Percentiles rank a stretch among this genome's conserved stretches.
Evolutionary conservation across 2,113 vertebrate species (phyloP).

Genomic region (Antennarius striatus): DNA sequence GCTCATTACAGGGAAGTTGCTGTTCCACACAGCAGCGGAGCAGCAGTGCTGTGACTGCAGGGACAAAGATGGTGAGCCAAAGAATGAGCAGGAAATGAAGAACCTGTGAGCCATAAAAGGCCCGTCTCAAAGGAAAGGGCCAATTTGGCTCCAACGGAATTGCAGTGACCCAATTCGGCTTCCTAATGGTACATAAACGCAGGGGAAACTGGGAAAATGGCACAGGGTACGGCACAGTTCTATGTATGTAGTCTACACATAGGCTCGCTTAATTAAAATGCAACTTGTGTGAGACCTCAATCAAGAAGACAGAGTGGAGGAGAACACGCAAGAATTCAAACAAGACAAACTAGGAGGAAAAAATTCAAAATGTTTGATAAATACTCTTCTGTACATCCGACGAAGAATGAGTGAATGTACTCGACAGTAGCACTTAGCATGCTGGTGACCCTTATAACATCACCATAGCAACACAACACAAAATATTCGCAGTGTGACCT

Average conservation of each 20-base stretch:
- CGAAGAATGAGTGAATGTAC: too few species aligned
- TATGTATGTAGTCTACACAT: slow-evolving; percentile 34
- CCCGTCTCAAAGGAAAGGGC: slow-evolving; percentile 72
- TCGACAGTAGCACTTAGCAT: too few species aligned
- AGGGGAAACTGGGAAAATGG: slow-evolving; percentile 64
- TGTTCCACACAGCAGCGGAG: slow-evolving; percentile 42
- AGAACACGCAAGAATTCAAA: neutral
- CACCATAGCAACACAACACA: too few species aligned
- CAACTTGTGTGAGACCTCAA: slow-evolving; percentile 41
- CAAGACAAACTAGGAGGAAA: neutral
- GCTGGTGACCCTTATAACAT: too few species aligned
- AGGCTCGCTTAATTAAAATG: slow-evolving; percentile 48
- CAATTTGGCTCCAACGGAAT: slow-evolving; percentile 67
- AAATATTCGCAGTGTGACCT: too few species aligned
- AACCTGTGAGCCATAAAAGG: slow-evolving; percentile 70
- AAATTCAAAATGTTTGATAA: neutral
- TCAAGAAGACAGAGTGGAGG: neutral
- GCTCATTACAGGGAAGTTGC: slow-evolving; percentile 34
- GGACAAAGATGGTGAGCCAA: slow-evolving; percentile 40
- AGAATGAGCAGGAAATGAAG: slow-evolving; percentile 64
- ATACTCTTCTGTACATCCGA: too few species aligned
- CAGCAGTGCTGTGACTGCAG: slow-evolving; percentile 28
- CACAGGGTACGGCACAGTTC: slow-evolving; percentile 60
- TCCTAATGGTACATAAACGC: slow-evolving; percentile 68
- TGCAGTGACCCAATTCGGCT: slow-evolving; percentile 70